Conservation (phyloP, 2,797 vertebrate genomes). For the Pantherophis vulpinus region DNA sequence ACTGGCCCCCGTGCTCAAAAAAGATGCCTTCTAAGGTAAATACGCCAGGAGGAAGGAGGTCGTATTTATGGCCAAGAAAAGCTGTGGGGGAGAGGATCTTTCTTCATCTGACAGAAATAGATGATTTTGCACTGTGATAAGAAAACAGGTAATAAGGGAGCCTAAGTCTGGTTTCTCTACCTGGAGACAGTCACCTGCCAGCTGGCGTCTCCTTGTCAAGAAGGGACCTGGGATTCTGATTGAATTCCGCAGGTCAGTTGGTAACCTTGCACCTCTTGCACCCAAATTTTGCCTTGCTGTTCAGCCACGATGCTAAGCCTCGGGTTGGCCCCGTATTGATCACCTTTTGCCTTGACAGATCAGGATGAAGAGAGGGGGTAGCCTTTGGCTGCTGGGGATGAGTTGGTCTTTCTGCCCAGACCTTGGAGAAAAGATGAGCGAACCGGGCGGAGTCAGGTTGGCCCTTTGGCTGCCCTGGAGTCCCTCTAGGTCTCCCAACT, state of each 20-base stretch:
- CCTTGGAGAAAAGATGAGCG: not conserved
- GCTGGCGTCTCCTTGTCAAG: not conserved
- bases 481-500: not conserved
- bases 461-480: not conserved
- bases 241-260: not conserved
- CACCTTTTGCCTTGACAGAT: not conserved
- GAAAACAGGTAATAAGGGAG: not conserved
- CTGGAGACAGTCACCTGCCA: not conserved
- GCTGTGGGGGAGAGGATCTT: not conserved
- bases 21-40: constrained; percentile 90
- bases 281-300: not conserved
- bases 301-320: not conserved
- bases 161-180: not conserved
- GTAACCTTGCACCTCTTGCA: not conserved
- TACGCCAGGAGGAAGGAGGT: fast-evolving
- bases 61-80: not conserved
- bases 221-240: not conserved
- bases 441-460: not conserved
- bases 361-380: not conserved
- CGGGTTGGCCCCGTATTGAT: fast-evolving
- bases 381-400: not conserved
- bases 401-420: not conserved
- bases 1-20: constrained; percentile 90
- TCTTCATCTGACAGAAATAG: not conserved
- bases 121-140: too few species aligned